Base-by-base conservation (phyloP, 1,140 invertebrate species). In the Sitodiplosis mosellana region DNA sequence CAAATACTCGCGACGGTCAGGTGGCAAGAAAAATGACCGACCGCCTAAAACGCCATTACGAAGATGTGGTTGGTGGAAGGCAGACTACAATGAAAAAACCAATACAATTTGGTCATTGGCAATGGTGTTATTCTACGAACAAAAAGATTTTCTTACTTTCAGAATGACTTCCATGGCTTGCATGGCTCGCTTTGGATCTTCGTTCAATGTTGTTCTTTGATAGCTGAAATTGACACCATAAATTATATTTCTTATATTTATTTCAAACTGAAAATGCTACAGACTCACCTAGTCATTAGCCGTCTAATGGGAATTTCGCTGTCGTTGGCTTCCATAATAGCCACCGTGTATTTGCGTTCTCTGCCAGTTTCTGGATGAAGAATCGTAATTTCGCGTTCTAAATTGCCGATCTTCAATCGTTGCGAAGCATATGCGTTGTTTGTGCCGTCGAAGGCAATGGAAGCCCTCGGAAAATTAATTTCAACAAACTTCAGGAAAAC, bases 381-480 rank as follows among this genome's bases (percentile, higher is more conserved):
- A 42, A 62, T 22, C 2, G 54, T 43, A 12, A 57, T 48, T 1
- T 56, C 48, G 5, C 42, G 34, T 4, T 8, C 33, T 12, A 54
- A 20, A 45, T 47, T 45, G 22, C 47, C 20, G 17, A 20, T 21
- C 12, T 17, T 14, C 6, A 47, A n/a, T 21, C 3, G 37, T 36
- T 37, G 2, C 33, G 33, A 2, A 3, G 33, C 8, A 17, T 22
- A 83, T 19, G 78, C 60, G 60, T 78, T 82, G 50, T 75, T 79
- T 18, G 67, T 71, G 6, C 83, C 83, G 67, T 87, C 83, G 68
- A 74, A 87, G 15, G 80, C 82, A 2, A 77, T 76, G 48, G 54
- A 49, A 17, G 55, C 53, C 0, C 59, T 51, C 0, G 54, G 53
- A 51, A 59, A 70, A 20, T 59, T 17, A 49, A 50, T 45, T 2